A percentile compares a stretch with the other conserved stretches of the same genome.
Evolutionary conservation across 2,888 invertebrate genomes (phyloP).

Genomic region (Epinotia ramella): DNA sequence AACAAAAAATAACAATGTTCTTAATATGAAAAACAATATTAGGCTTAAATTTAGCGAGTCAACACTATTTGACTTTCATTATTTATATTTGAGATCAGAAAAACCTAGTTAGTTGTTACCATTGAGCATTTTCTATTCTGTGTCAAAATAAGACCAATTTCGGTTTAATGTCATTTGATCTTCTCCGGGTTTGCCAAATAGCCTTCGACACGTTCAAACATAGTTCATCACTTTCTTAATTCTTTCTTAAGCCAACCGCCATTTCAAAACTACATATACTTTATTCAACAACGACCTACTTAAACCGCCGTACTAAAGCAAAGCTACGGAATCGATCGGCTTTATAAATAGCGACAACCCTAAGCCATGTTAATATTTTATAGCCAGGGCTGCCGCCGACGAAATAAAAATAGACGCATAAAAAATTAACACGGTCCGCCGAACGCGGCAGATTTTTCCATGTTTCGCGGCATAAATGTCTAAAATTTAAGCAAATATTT

Average conservation of each 20-base stretch:
- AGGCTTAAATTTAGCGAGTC: too few species aligned
- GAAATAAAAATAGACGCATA: slow-evolving; percentile 41
- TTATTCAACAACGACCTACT: slow-evolving; percentile 34
- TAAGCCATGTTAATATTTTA: slow-evolving; percentile 52
- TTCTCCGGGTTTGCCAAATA: too few species aligned
- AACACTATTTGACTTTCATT: too few species aligned
- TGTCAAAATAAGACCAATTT: too few species aligned
- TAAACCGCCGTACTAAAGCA: slow-evolving; percentile 32
- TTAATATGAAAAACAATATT: too few species aligned
- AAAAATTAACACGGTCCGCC: slow-evolving; percentile 27
- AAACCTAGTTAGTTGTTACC: too few species aligned
- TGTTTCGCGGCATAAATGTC: slow-evolving; percentile 16
- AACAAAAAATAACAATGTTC: too few species aligned
- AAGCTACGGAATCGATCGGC: slow-evolving; percentile 51
- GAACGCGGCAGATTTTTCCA: slow-evolving; percentile 33
- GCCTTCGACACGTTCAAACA: too few species aligned
- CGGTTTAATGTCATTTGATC: too few species aligned
- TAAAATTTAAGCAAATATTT: slow-evolving; percentile 1
- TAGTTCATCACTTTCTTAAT: not conserved
- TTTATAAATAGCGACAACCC: slow-evolving; percentile 55
- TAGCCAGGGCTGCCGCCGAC: slow-evolving; percentile 50
- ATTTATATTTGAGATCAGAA: too few species aligned
- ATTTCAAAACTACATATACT: slow-evolving; percentile 11
- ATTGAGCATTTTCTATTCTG: too few species aligned
- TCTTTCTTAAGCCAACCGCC: not conserved